Conservation (phyloP, 2,888 invertebrate genomes). For the Elgonia sp. region DNA sequence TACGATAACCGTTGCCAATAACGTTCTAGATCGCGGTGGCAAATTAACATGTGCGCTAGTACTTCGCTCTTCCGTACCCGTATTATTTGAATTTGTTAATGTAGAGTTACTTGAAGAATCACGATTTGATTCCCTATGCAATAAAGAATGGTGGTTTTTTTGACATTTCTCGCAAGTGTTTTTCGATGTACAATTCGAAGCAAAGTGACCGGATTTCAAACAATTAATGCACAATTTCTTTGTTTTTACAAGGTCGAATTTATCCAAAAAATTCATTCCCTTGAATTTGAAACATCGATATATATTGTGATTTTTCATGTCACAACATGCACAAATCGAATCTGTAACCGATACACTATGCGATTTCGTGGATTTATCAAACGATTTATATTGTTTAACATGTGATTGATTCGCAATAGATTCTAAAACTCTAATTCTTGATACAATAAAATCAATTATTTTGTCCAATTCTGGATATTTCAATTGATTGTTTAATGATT, state of each 20-base stretch:
- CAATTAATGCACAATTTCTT: not conserved
- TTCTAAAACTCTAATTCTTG: too few species aligned
- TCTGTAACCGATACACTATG: not conserved
- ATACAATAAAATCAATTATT: too few species aligned
- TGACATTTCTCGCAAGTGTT: not conserved
- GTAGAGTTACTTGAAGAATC: too few species aligned
- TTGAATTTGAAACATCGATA: slow-evolving; percentile 1
- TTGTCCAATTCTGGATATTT: not conserved
- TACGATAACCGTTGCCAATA: not conserved
- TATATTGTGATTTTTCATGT: not conserved
- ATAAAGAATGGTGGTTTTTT: slow-evolving; percentile 3
- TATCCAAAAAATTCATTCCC: not conserved
- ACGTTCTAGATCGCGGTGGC: not conserved
- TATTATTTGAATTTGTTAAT: too few species aligned
- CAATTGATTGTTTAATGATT: too few species aligned
- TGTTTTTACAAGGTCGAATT: not conserved
- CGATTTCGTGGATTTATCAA: too few species aligned
- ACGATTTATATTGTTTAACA: too few species aligned
- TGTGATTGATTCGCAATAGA: too few species aligned
- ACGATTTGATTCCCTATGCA: too few species aligned
- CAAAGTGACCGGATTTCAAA: not conserved
- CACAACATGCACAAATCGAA: not conserved
- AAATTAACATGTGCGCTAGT: not conserved
- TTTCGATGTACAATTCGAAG: not conserved
- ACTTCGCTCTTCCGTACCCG: not conserved